Conservation (phyloP, 2,888 invertebrate genomes). For the Synanthedon tipuliformis region DNA sequence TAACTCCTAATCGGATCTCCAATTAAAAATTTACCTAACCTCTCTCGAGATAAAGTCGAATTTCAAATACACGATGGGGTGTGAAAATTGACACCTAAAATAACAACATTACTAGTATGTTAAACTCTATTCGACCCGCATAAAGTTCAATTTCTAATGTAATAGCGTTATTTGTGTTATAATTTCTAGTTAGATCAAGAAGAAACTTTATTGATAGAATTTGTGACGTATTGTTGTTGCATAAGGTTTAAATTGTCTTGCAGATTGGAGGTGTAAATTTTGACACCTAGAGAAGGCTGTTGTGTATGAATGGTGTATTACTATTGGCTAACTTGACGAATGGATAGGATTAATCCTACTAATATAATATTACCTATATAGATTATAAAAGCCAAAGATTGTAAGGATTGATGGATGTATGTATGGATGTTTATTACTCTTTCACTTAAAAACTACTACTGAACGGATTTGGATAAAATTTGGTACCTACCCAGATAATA, state of each 20-base stretch:
- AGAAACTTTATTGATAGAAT: background rate
- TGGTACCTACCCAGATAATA: too few species aligned
- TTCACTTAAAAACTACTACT: too few species aligned
- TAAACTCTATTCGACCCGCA: background rate
- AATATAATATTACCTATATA: too few species aligned
- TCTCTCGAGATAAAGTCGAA: slow-evolving; percentile 1
- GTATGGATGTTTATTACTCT: too few species aligned
- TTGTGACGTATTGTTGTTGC: background rate
- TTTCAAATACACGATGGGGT: slow-evolving; percentile 28
- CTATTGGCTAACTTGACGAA: slow-evolving; percentile 31
- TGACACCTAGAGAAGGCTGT: slow-evolving; percentile 50
- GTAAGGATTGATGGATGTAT: too few species aligned
- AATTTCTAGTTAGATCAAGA: background rate
- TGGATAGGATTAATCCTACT: too few species aligned
- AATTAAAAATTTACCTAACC: slow-evolving; percentile 7
- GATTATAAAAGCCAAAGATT: too few species aligned
- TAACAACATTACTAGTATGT: background rate
- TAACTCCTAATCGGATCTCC: slow-evolving; percentile 7
- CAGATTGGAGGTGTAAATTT: slow-evolving; percentile 44
- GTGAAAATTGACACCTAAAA: slow-evolving; percentile 63
- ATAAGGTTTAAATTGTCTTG: slow-evolving; percentile 13
- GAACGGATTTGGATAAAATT: too few species aligned
- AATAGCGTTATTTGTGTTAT: background rate
- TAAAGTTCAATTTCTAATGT: background rate
- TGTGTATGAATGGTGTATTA: slow-evolving; percentile 26